Conservation (phyloP, 92 coral and sea anemone species). For the Phenganax marumi region DNA sequence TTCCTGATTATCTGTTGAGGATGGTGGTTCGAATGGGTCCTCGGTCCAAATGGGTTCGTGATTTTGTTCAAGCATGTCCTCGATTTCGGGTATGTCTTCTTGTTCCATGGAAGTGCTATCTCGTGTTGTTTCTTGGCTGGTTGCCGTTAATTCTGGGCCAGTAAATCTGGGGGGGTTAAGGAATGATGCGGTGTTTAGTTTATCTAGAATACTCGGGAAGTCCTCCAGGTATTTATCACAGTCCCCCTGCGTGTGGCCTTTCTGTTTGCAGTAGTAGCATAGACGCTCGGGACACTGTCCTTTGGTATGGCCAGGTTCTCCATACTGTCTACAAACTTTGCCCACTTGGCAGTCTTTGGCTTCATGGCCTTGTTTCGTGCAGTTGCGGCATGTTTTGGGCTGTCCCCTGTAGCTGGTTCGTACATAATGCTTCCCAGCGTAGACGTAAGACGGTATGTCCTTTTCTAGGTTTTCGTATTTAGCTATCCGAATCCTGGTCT, state of each 20-base stretch:
- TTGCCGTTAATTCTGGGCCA: no score
- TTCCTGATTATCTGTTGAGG: no score
- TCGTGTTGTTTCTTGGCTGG: no score
- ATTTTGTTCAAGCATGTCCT: no score
- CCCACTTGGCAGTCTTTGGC: slow-evolving; percentile 5
- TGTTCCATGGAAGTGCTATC: no score
- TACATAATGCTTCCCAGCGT: background rate
- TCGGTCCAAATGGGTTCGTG: no score
- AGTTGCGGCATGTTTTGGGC: background rate
- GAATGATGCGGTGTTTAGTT: no score
- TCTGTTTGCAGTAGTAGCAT: background rate
- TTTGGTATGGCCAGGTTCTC: background rate
- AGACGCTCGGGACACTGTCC: background rate
- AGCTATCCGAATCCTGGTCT: background rate
- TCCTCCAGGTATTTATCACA: background rate
- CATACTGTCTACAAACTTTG: background rate
- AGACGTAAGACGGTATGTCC: no score
- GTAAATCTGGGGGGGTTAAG: no score
- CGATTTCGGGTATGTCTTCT: no score
- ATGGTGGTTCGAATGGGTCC: no score
- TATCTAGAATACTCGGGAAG: no score
- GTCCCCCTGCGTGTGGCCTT: background rate
- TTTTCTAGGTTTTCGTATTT: background rate
- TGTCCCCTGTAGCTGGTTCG: background rate
- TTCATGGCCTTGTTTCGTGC: background rate